These are phyloP conservation scores for Oreotrochilus melanogaster DNA, from an alignment of 2,113 vertebrate genomes.

Conservation along the genomic window DNA sequence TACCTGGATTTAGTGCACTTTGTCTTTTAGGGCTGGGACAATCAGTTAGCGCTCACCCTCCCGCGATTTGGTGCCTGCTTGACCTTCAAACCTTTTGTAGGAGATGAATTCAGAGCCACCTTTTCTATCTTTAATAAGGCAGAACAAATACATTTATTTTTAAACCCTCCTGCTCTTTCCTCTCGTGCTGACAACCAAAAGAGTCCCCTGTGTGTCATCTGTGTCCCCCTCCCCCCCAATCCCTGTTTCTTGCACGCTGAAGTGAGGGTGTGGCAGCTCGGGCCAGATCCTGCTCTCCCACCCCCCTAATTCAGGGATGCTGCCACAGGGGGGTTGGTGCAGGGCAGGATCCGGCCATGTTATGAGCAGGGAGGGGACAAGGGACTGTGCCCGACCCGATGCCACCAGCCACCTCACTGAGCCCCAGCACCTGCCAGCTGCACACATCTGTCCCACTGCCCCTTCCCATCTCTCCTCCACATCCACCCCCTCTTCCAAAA, in stretches of 20 bases:
- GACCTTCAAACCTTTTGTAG: slow-evolving; percentile 65
- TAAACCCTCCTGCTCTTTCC: slow-evolving; percentile 59
- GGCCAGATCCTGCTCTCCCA: neutral
- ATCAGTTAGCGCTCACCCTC: slow-evolving; percentile 55
- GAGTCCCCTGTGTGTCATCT: neutral
- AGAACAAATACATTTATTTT: slow-evolving; percentile 67
- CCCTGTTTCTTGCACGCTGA: neutral
- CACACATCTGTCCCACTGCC: neutral
- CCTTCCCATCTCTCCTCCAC: neutral
- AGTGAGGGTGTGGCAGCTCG: neutral
- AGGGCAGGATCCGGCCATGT: neutral
- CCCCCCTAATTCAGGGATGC: slow-evolving; percentile 2
- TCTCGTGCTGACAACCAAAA: slow-evolving; percentile 76
- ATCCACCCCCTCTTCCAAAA: accelerated
- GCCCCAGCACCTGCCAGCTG: neutral
- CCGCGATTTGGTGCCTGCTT: neutral
- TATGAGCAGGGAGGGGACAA: neutral
- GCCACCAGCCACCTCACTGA: neutral
- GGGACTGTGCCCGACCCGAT: neutral
- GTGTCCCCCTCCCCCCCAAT: accelerated
- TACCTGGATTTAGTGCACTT: neutral
- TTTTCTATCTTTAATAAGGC: slow-evolving; percentile 74
- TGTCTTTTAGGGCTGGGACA: slow-evolving; percentile 54
- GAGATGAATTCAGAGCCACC: slow-evolving; percentile 54
- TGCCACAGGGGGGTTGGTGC: neutral